phyloP scores from a whole-genome alignment of 2,797 vertebrate genomes.

The Urocyon cinereoargenteus region DNA sequence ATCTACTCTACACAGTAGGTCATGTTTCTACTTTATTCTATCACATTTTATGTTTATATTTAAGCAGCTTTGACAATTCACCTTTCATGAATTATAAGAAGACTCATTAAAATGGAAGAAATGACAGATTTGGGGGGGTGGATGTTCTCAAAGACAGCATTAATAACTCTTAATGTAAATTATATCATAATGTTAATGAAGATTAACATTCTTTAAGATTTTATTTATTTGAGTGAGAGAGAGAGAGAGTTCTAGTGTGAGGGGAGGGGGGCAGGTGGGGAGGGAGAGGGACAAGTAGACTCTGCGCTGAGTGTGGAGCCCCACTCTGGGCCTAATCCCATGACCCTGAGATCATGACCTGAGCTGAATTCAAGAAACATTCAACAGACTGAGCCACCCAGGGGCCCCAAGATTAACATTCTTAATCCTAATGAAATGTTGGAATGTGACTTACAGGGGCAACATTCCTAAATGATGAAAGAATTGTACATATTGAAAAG shows the following conservation, averaged over 20 bases:
- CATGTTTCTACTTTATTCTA: neutral
- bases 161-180: neutral
- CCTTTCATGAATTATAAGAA: neutral
- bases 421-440: conserved; percentile 44
- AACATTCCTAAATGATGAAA: neutral
- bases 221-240: neutral
- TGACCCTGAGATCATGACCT: neutral
- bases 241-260: neutral
- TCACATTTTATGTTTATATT: neutral
- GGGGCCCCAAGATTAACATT: neutral
- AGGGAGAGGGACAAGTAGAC: neutral
- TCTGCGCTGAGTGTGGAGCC: neutral
- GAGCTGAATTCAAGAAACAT: neutral
- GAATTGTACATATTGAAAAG: neutral
- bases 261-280: neutral
- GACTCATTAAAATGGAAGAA: conserved; percentile 3
- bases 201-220: neutral
- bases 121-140: neutral
- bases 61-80: conserved; percentile 34
- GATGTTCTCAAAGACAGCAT: neutral
- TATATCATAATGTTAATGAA: neutral
- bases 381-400: neutral
- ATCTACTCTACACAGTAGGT: neutral
- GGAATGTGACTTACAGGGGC: neutral
- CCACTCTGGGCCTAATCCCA: neutral